These are phyloP conservation scores for Pheucticus melanocephalus DNA, from an alignment of 2,113 vertebrate genomes.

Conservation along the genomic window DNA sequence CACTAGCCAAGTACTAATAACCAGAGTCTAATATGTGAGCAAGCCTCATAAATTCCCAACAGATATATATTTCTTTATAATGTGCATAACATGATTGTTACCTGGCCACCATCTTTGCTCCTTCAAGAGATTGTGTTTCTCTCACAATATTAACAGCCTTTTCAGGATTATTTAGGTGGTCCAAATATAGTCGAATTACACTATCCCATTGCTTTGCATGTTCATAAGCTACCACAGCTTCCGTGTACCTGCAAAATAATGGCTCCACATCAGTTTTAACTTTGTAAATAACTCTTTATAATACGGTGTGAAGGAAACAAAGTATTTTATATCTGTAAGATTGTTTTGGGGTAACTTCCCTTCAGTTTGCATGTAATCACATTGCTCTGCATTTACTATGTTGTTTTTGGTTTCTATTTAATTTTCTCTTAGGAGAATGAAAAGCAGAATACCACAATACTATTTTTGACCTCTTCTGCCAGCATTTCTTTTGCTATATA, in stretches of 20 bases:
- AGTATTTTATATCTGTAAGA: not conserved
- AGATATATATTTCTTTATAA: not conserved
- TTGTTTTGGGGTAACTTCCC: not conserved
- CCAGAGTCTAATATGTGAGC: not conserved
- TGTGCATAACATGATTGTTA: constrained; percentile 4
- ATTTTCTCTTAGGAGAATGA: not conserved
- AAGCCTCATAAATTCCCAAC: not conserved
- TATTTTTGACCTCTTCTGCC: not conserved
- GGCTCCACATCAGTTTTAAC: not conserved
- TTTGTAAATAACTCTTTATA: not conserved
- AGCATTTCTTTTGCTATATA: not conserved
- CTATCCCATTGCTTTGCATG: constrained; percentile 93
- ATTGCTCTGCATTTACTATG: not conserved
- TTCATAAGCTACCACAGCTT: constrained; percentile 89
- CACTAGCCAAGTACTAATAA: not conserved
- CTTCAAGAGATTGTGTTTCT: constrained; percentile 93
- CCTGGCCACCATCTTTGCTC: constrained; percentile 99
- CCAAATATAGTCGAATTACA: constrained; percentile 89
- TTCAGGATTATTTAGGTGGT: constrained; percentile 92
- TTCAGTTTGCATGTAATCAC: not conserved
- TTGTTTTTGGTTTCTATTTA: not conserved
- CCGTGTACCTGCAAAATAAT: constrained; percentile 80
- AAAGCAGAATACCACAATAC: not conserved
- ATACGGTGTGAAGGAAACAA: not conserved
- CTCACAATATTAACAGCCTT: constrained; percentile 89